Evolutionary conservation across 2,797 vertebrate genomes (phyloP).

Genomic region (Premnoplex brunnescens): DNA sequence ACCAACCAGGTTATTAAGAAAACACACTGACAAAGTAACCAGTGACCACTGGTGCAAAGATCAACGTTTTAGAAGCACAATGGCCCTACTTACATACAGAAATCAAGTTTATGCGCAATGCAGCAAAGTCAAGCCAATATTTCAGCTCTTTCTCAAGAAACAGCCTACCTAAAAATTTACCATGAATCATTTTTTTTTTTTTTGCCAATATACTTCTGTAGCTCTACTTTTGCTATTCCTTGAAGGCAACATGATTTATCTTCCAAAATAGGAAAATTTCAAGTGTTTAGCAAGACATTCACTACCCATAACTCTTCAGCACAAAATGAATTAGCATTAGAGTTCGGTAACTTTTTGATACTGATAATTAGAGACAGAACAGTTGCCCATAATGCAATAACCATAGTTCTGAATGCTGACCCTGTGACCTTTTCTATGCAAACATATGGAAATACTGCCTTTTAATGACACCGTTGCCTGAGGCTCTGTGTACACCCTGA

Average conservation of each 20-base stretch:
- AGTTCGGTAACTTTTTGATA: neutral
- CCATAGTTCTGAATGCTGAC: neutral
- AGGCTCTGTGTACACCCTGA: neutral
- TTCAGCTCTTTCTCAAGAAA: neutral
- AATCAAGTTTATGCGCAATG: neutral
- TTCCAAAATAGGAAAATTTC: neutral
- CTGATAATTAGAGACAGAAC: neutral
- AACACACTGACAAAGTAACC: neutral
- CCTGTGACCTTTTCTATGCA: neutral
- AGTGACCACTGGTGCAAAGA: neutral
- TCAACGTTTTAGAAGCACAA: neutral
- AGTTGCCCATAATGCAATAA: neutral
- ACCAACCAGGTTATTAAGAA: neutral
- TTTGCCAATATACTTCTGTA: neutral
- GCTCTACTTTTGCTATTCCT: neutral
- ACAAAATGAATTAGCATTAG: neutral
- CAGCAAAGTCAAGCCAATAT: neutral
- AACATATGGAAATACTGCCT: neutral
- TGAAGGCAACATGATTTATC: neutral
- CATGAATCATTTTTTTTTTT: neutral
- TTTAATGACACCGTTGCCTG: slow-evolving; percentile 5
- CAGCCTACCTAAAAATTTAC: neutral
- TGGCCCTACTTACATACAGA: neutral
- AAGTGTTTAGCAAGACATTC: neutral
- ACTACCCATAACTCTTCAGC: neutral